Conservation (phyloP, 2,888 invertebrate genomes). For the Dermolepida albohirtum region DNA sequence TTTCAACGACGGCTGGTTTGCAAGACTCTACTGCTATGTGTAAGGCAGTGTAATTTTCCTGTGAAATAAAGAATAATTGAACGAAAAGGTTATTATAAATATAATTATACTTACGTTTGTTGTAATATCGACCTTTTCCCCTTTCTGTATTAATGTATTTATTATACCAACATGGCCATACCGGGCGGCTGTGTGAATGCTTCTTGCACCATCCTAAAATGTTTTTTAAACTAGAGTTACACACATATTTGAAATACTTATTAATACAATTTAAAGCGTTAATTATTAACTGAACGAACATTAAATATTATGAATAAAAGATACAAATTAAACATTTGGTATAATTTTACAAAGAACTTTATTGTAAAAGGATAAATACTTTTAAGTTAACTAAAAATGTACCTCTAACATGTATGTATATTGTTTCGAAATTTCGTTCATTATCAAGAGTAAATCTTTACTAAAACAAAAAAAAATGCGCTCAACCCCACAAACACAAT, state of each 20-base stretch:
- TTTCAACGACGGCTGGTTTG: slow-evolving; percentile 95
- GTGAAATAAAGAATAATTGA: not conserved
- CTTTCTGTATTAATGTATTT: slow-evolving; percentile 93
- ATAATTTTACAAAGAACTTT: too few relatives aligned
- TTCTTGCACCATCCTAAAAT: slow-evolving; percentile 89
- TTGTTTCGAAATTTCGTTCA: too few relatives aligned
- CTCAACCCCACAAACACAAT: too few relatives aligned
- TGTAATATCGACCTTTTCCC: slow-evolving; percentile 95
- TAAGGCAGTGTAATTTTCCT: slow-evolving; percentile 98
- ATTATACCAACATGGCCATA: slow-evolving; percentile 98
- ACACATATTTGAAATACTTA: not conserved
- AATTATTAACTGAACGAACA: too few relatives aligned
- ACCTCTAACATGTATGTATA: too few relatives aligned
- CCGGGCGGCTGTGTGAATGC: slow-evolving; percentile 97
- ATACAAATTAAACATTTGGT: too few relatives aligned
- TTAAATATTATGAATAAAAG: too few relatives aligned
- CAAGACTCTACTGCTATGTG: slow-evolving; percentile 97
- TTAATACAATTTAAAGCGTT: not conserved
- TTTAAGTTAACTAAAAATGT: too few relatives aligned
- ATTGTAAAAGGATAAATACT: too few relatives aligned
- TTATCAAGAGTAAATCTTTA: too few relatives aligned
- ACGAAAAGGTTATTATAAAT: too few relatives aligned
- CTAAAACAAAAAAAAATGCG: too few relatives aligned
- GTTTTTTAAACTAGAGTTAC: not conserved
- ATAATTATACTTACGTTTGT: slow-evolving; percentile 81